Conservation (phyloP, 2,113 vertebrate species). For the Gavialis gangeticus region DNA sequence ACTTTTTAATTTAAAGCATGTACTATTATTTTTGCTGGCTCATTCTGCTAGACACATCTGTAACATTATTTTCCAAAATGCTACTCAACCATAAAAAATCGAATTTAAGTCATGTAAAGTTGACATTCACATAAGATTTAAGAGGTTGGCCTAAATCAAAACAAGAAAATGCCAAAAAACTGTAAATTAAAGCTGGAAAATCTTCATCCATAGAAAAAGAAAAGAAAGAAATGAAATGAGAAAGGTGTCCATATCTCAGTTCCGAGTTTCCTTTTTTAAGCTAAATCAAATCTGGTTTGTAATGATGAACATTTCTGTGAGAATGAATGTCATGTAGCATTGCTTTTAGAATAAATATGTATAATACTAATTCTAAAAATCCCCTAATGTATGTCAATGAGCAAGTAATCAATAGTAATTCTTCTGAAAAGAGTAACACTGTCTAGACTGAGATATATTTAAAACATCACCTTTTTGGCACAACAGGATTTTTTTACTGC, state of each 20-base stretch:
- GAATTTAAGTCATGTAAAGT: conserved; percentile 29
- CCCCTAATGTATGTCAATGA: neutral
- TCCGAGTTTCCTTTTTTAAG: neutral
- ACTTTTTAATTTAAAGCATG: conserved; percentile 15
- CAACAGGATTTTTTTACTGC: neutral
- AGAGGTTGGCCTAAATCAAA: conserved; percentile 10
- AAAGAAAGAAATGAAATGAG: too few species aligned
- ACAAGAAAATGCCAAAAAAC: neutral
- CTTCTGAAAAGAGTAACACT: neutral
- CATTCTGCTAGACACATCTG: neutral
- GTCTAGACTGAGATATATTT: neutral
- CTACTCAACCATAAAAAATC: conserved; percentile 4
- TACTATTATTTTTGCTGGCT: conserved; percentile 5
- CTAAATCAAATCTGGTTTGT: neutral
- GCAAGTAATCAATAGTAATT: neutral
- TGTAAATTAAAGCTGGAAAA: neutral
- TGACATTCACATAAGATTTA: conserved; percentile 11
- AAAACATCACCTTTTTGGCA: neutral
- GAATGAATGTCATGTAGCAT: neutral
- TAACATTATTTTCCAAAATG: conserved; percentile 36
- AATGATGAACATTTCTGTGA: neutral
- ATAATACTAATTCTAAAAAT: neutral
- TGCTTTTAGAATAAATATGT: neutral
- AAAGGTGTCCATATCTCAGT: neutral
- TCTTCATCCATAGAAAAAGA: neutral